Conservation (phyloP, 2,888 invertebrate genomes). For the Charanyca ferruginea region DNA sequence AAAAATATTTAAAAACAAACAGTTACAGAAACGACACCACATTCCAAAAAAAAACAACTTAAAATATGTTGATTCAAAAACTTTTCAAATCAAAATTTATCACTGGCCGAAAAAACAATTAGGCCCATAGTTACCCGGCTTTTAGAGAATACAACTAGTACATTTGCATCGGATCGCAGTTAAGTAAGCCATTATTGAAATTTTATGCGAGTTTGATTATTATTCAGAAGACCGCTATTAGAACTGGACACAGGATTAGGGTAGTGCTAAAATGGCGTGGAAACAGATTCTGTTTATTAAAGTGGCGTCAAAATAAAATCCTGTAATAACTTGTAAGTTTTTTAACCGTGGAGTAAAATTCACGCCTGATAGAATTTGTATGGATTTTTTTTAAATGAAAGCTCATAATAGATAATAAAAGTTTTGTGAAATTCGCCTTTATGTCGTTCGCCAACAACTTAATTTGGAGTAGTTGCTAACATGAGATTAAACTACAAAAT, state of each 20-base stretch:
- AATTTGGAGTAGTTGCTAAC: too few species aligned
- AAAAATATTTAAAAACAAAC: too few species aligned
- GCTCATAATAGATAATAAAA: too few species aligned
- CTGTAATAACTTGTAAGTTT: too few species aligned
- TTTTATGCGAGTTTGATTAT: slow-evolving; percentile 91
- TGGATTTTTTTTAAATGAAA: too few species aligned
- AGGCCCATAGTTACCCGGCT: slow-evolving; percentile 66
- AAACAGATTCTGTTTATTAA: slow-evolving; percentile 57
- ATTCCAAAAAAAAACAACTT: background rate
- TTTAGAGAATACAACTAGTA: slow-evolving; percentile 50
- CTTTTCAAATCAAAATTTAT: slow-evolving; percentile 58
- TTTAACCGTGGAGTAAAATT: too few species aligned
- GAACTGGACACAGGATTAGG: slow-evolving; percentile 86
- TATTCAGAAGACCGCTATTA: slow-evolving; percentile 91
- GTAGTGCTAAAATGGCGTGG: slow-evolving; percentile 67
- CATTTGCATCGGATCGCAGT: slow-evolving; percentile 87
- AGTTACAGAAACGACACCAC: too few species aligned
- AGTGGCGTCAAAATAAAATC: too few species aligned
- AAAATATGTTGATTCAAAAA: slow-evolving; percentile 33
- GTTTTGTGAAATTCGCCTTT: too few species aligned
- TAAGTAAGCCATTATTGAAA: slow-evolving; percentile 88
- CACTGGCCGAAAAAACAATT: slow-evolving; percentile 73
- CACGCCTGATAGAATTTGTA: too few species aligned
- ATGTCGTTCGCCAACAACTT: too few species aligned
- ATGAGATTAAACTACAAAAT: too few species aligned